Percentiles rank a stretch among this genome's conserved stretches.
phyloP scores from a whole-genome alignment of 2,113 vertebrate genomes.

The Saguinus midas region DNA sequence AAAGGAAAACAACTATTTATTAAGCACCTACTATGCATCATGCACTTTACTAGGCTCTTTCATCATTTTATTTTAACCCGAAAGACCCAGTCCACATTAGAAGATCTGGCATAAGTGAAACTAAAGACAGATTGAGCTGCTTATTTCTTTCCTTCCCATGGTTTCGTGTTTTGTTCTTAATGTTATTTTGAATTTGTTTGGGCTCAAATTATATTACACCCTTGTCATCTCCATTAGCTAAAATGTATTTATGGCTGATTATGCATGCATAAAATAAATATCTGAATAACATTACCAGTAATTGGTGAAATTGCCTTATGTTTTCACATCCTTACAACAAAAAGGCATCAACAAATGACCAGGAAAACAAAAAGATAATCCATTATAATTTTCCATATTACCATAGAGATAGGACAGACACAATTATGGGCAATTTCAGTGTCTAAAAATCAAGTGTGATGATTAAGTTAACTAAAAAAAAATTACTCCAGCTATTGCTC shows the following conservation, averaged over 20 bases:
- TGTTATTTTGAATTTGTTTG: slow-evolving; percentile 73
- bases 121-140: slow-evolving; percentile 1
- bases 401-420: slow-evolving; percentile 60
- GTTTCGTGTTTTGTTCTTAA: slow-evolving; percentile 63
- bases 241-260: slow-evolving; percentile 75
- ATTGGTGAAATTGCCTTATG: slow-evolving; percentile 71
- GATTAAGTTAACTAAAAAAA: slow-evolving; percentile 51
- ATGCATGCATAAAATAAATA: slow-evolving; percentile 71
- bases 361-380: slow-evolving; percentile 66
- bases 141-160: slow-evolving; percentile 36
- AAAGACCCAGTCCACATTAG: background rate
- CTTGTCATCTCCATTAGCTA: slow-evolving; percentile 75
- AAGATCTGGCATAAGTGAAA: background rate
- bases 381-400: slow-evolving; percentile 69
- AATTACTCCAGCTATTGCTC: slow-evolving; percentile 1
- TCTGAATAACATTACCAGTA: slow-evolving; percentile 74
- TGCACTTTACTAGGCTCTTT: background rate
- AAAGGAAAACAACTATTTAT: background rate
- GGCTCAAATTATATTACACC: slow-evolving; percentile 71
- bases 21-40: background rate
- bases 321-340: slow-evolving; percentile 70
- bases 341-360: slow-evolving; percentile 73
- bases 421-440: slow-evolving; percentile 68
- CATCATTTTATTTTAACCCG: background rate
- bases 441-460: slow-evolving; percentile 72